phyloP scores from a whole-genome alignment of 2,113 vertebrate genomes.

The Callipepla squamata region DNA sequence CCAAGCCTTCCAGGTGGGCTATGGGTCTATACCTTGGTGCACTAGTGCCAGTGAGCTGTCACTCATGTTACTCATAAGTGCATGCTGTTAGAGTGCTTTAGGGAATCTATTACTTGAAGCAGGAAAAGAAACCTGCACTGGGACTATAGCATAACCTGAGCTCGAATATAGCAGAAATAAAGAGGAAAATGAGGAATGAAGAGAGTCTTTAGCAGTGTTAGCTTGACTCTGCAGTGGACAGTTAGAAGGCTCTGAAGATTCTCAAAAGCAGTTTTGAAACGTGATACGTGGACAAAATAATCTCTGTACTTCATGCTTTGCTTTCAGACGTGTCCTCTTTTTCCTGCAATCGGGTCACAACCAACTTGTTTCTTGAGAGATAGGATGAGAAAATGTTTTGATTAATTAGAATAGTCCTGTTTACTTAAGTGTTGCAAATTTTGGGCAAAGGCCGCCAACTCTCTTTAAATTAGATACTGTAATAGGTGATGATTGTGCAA shows the following conservation, averaged over 20 bases:
- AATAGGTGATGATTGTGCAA: conserved; percentile 55
- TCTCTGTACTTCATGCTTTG: background rate
- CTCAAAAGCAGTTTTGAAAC: background rate
- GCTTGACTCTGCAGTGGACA: background rate
- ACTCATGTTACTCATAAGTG: background rate
- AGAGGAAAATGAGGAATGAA: background rate
- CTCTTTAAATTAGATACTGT: background rate
- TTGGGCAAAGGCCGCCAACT: background rate
- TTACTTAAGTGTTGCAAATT: conserved; percentile 35
- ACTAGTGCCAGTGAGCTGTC: background rate
- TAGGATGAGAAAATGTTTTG: background rate
- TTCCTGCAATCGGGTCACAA: background rate
- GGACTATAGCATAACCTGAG: background rate
- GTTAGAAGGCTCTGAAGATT: background rate
- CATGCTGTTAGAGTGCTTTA: background rate
- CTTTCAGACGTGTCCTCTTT: background rate
- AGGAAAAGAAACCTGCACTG: background rate
- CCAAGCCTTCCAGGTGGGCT: background rate
- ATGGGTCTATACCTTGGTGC: background rate
- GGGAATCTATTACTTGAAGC: background rate
- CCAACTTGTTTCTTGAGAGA: background rate
- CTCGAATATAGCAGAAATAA: conserved; percentile 20
- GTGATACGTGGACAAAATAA: conserved; percentile 14
- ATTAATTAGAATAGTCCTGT: background rate
- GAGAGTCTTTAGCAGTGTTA: accelerated